Evolutionary conservation across 2,113 vertebrate genomes (phyloP).

Genomic region (Anseranas semipalmata): DNA sequence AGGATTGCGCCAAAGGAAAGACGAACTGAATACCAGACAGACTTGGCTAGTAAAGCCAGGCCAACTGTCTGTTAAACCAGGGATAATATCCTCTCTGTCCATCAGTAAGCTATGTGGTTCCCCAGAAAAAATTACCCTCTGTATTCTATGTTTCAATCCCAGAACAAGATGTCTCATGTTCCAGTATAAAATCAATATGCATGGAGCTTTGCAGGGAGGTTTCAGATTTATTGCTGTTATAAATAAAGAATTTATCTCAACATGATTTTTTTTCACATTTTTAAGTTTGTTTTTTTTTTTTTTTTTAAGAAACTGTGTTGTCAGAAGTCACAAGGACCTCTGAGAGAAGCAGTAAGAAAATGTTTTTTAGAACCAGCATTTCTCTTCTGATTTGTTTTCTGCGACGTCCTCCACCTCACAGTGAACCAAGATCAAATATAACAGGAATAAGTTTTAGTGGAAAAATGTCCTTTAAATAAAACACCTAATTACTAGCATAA

Average conservation of each 20-base stretch:
- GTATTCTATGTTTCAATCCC: not conserved
- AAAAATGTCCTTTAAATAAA: not conserved
- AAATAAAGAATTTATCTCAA: not conserved
- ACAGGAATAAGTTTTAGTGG: not conserved
- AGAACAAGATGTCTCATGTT: not conserved
- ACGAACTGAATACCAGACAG: not conserved
- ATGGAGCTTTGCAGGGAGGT: not conserved
- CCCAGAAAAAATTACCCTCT: not conserved
- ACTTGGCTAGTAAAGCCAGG: not conserved
- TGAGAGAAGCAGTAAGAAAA: not conserved
- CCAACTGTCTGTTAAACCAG: not conserved
- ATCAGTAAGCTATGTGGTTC: not conserved
- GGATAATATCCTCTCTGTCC: not conserved
- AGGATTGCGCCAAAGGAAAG: not conserved
- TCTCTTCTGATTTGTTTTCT: not conserved
- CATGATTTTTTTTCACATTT: not conserved
- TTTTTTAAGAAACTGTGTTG: not conserved
- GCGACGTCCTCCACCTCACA: not conserved
- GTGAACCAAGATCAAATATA: not conserved
- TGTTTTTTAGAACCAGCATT: not conserved
- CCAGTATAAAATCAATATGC: not conserved
- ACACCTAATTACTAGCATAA: not conserved
- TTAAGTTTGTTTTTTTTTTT: not conserved
- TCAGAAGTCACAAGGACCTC: no score
- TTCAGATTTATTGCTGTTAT: not conserved